phyloP scores from a whole-genome alignment of 2,888 invertebrate genomes.

The Trissonchulus latispiculum region DNA sequence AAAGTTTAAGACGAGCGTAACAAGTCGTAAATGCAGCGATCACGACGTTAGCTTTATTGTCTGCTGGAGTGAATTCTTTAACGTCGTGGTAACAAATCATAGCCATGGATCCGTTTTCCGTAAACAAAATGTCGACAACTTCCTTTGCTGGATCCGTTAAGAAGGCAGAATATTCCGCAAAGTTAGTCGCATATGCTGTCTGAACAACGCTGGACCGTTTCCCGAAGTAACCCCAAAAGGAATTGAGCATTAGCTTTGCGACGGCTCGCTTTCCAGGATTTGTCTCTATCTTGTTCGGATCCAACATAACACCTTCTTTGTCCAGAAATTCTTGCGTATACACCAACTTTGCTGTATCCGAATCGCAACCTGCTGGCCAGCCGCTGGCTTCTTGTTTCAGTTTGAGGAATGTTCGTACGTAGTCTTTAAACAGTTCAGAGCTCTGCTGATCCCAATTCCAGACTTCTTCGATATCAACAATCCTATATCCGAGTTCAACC shows the following conservation, averaged over 20 bases:
- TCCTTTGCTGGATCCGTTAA: neutral
- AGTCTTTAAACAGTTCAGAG: neutral
- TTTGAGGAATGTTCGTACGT: too few species aligned
- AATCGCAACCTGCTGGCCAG: neutral
- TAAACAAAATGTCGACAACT: neutral
- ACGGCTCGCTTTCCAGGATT: conserved; percentile 8
- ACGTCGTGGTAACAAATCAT: neutral
- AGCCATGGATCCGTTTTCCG: neutral
- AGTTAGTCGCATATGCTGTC: neutral
- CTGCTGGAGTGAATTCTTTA: neutral
- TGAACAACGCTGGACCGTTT: too few species aligned
- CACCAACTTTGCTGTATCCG: neutral
- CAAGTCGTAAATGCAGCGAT: conserved; percentile 44
- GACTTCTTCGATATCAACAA: neutral
- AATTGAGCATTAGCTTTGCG: too few species aligned
- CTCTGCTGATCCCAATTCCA: neutral
- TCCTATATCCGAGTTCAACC: neutral
- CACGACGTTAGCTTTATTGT: conserved; percentile 31
- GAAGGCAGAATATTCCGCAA: neutral
- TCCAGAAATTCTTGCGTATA: neutral
- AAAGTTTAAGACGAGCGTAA: conserved; percentile 38
- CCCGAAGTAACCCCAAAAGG: too few species aligned
- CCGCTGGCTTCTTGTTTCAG: neutral
- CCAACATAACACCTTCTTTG: neutral
- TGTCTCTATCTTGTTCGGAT: neutral